phyloP scores from a whole-genome alignment of 2,797 vertebrate genomes.

The Myotis findleyi region DNA sequence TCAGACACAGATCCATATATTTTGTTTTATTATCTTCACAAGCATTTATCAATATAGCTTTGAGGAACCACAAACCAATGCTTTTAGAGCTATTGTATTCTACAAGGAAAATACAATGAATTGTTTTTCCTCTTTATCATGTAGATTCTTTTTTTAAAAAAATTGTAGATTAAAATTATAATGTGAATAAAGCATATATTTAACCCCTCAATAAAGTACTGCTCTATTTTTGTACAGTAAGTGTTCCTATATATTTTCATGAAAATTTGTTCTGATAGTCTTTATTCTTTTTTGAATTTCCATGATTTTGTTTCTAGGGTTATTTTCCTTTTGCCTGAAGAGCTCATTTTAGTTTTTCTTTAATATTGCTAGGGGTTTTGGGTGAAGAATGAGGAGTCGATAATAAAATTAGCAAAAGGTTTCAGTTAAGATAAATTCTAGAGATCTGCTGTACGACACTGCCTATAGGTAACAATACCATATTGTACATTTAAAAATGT shows the following conservation, averaged over 20 bases:
- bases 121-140: not conserved
- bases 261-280: not conserved
- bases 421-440: not conserved
- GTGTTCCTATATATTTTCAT: not conserved
- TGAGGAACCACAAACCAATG: not conserved
- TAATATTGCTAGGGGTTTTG: not conserved
- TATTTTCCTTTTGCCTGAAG: not conserved
- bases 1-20: not conserved
- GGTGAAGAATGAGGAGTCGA: not conserved
- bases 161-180: not conserved
- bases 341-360: not conserved
- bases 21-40: not conserved
- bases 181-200: not conserved
- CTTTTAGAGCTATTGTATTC: not conserved
- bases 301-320: not conserved
- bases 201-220: not conserved
- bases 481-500: not conserved
- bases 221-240: not conserved
- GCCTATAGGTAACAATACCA: not conserved
- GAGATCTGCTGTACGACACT: not conserved
- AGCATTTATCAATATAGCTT: not conserved
- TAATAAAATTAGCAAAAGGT: not conserved
- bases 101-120: not conserved
- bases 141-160: not conserved
- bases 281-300: slow-evolving; percentile 3